Percentiles rank a stretch among this genome's conserved stretches.
These are phyloP conservation scores for Synanceia verrucosa DNA, from an alignment of 2,797 vertebrate genomes.

Conservation along the genomic window DNA sequence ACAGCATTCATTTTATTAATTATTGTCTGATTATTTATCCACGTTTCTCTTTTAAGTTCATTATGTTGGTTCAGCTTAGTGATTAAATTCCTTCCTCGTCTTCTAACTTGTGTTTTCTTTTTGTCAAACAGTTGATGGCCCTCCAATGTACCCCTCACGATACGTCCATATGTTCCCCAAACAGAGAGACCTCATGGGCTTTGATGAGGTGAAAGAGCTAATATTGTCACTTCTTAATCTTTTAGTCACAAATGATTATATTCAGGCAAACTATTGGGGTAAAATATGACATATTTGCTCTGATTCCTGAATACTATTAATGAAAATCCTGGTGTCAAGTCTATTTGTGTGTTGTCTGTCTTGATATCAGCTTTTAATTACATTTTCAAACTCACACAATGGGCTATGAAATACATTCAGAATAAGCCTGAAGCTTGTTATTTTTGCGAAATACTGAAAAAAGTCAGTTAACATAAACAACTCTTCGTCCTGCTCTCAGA, in stretches of 20 bases:
- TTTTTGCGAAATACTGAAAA: neutral
- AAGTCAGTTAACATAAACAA: neutral
- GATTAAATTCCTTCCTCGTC: neutral
- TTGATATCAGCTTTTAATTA: neutral
- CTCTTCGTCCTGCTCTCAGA: conserved; percentile 69
- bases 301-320: neutral
- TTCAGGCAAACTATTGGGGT: too few relatives aligned
- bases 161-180: conserved; percentile 85
- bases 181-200: conserved; percentile 90
- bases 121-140: conserved; percentile 86
- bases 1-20: too few relatives aligned
- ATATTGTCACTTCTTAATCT: neutral
- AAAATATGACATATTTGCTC: neutral
- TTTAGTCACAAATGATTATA: neutral
- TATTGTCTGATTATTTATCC: neutral
- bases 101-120: neutral
- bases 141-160: conserved; percentile 88
- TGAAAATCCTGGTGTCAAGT: neutral
- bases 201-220: conserved; percentile 90
- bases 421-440: neutral
- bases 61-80: neutral
- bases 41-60: neutral
- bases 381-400: neutral
- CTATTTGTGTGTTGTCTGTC: neutral
- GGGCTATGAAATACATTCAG: neutral